Percentiles rank a stretch among this genome's conserved stretches.
These are phyloP conservation scores for Drosophila leontia DNA, from an alignment of 1,140 invertebrate genomes.

Conservation along the genomic window DNA sequence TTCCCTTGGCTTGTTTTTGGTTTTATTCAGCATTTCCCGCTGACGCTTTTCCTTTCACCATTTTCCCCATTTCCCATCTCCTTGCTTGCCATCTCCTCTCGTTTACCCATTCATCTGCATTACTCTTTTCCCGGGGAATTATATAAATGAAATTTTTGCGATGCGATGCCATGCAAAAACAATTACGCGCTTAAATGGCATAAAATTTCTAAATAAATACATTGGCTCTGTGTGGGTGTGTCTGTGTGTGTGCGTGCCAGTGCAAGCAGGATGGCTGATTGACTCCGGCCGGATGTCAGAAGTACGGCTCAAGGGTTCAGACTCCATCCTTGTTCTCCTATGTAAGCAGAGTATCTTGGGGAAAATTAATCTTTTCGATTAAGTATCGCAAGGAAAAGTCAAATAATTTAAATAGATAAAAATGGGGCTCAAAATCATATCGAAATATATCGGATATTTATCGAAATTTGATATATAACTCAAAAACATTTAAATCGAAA, in stretches of 20 bases:
- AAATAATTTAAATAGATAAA: not conserved
- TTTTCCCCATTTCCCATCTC: not conserved
- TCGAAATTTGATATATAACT: too few species aligned
- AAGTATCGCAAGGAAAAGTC: not conserved
- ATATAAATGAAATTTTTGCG: conserved; percentile 68
- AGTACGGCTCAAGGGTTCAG: conserved; percentile 3
- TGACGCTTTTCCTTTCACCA: conserved; percentile 12
- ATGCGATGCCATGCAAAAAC: conserved; percentile 54
- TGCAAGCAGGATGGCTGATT: conserved; percentile 1
- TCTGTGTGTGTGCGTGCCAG: not conserved
- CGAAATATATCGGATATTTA: too few species aligned
- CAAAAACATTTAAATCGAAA: too few species aligned
- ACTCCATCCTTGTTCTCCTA: too few species aligned
- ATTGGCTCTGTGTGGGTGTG: conserved; percentile 12
- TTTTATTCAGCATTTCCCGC: conserved; percentile 29
- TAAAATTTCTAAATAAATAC: conserved; percentile 80
- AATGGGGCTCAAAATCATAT: not conserved
- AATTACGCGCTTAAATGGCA: conserved; percentile 78
- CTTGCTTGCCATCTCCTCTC: not conserved
- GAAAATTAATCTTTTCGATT: not conserved
- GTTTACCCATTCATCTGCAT: conserved; percentile 8
- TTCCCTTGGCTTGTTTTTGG: conserved; percentile 24
- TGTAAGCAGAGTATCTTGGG: not conserved
- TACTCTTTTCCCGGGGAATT: conserved; percentile 16
- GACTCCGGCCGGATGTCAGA: not conserved